Evolutionary conservation across 2,797 vertebrate genomes (phyloP).

Genomic region (Pelobates cultripes): DNA sequence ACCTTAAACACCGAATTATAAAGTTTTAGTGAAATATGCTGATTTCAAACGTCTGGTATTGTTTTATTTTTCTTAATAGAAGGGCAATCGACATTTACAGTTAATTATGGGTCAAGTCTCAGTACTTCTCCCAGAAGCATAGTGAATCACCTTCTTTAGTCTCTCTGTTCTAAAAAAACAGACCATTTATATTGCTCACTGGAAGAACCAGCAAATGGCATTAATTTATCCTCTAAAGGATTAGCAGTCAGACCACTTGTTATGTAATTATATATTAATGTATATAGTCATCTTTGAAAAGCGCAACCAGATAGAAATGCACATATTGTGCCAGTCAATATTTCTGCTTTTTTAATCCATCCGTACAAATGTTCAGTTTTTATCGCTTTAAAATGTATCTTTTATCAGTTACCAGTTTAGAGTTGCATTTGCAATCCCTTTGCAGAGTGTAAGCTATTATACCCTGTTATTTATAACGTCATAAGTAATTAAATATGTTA

Average conservation of each 20-base stretch:
- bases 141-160: background rate
- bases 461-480: background rate
- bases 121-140: background rate
- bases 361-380: background rate
- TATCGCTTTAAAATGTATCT: slow-evolving; percentile 2
- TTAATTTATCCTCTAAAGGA: slow-evolving; percentile 19
- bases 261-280: slow-evolving; percentile 18
- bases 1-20: background rate
- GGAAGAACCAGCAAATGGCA: background rate
- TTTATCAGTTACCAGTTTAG: slow-evolving; percentile 1
- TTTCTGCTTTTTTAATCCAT: background rate
- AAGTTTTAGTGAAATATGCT: background rate
- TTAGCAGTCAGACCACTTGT: slow-evolving; percentile 25
- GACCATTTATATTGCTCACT: slow-evolving; percentile 18
- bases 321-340: background rate
- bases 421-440: background rate
- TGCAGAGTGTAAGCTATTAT: background rate
- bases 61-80: slow-evolving; percentile 3
- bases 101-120: background rate
- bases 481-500: background rate
- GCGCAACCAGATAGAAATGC: background rate
- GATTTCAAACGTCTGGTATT: background rate
- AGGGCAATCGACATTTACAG: background rate
- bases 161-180: background rate
- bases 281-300: slow-evolving; percentile 5